A percentile compares a stretch with the other conserved stretches of the same genome.
Conservation (phyloP, 2,797 vertebrate species). For the Onychomys leucogaster region DNA sequence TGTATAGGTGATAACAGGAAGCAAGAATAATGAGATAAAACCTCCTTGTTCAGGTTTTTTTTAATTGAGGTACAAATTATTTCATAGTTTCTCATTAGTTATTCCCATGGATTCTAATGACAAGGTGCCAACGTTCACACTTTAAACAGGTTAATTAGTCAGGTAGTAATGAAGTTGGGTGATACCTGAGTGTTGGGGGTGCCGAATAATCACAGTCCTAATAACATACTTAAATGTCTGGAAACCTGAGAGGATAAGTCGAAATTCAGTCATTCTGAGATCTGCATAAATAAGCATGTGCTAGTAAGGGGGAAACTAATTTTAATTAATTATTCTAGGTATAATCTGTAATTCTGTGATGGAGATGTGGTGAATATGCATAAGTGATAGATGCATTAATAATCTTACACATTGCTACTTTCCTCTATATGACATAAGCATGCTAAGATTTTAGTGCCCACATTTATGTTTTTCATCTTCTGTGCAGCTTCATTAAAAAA, state of each 20-base stretch:
- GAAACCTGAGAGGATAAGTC: slow-evolving; percentile 83
- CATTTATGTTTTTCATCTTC: slow-evolving; percentile 20
- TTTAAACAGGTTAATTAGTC: slow-evolving; percentile 92
- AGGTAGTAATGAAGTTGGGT: slow-evolving; percentile 90
- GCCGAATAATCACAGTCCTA: slow-evolving; percentile 84
- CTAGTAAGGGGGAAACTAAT: slow-evolving; percentile 78
- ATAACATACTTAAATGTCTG: slow-evolving; percentile 86
- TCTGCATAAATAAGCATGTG: slow-evolving; percentile 85
- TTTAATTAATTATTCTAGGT: slow-evolving; percentile 76
- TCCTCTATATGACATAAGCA: neutral
- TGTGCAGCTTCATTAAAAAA: neutral
- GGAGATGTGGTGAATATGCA: neutral
- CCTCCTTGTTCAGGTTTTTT: slow-evolving; percentile 84
- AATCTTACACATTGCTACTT: slow-evolving; percentile 48
- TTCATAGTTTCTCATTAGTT: slow-evolving; percentile 90
- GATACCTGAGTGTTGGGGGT: slow-evolving; percentile 88
- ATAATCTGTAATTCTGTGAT: slow-evolving; percentile 54
- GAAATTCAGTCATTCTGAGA: slow-evolving; percentile 82
- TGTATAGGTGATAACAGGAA: slow-evolving; percentile 88
- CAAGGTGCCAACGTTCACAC: slow-evolving; percentile 91
- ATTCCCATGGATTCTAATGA: slow-evolving; percentile 88
- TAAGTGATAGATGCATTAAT: neutral
- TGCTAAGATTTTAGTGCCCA: slow-evolving; percentile 29
- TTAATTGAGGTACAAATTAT: slow-evolving; percentile 91
- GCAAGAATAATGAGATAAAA: slow-evolving; percentile 89